Conservation (phyloP, 2,888 invertebrate species). For the Aradus depressus region DNA sequence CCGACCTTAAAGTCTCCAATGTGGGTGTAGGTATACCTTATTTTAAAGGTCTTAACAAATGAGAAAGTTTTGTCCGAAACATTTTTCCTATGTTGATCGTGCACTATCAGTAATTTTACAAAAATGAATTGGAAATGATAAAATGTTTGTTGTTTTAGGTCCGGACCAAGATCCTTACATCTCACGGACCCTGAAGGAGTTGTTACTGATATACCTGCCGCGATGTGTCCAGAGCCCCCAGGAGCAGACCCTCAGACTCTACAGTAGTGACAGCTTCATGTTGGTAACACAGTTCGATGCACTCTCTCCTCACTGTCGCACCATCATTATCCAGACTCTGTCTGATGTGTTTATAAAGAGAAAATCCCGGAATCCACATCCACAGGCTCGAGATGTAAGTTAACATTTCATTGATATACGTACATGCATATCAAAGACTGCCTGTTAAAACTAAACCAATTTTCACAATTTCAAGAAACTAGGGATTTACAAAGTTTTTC, state of each 20-base stretch:
- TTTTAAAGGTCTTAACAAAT: too few species aligned
- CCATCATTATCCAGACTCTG: conserved; percentile 29
- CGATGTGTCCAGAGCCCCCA: conserved; percentile 29
- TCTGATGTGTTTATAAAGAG: conserved; percentile 28
- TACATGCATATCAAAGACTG: too few species aligned
- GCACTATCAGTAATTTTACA: too few species aligned
- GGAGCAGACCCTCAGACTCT: conserved; percentile 22
- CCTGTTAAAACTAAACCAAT: too few species aligned
- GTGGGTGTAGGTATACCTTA: too few species aligned
- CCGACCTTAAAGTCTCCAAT: too few species aligned
- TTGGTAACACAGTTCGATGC: conserved; percentile 10
- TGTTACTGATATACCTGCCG: conserved; percentile 31
- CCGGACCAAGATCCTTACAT: conserved; percentile 30
- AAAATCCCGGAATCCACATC: conserved; percentile 29
- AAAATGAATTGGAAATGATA: too few species aligned
- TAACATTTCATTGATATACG: too few species aligned
- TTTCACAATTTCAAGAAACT: too few species aligned
- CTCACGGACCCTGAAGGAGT: conserved; percentile 26
- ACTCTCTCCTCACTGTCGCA: conserved; percentile 23
- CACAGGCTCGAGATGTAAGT: conserved; percentile 30
- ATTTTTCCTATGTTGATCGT: too few species aligned
- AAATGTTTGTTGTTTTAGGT: conserved; percentile 22
- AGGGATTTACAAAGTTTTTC: too few species aligned
- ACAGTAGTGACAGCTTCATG: conserved; percentile 15
- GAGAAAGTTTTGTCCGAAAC: too few species aligned